These are phyloP conservation scores for Hirundichthys speculiger DNA, from an alignment of 2,113 vertebrate species.

Conservation along the genomic window DNA sequence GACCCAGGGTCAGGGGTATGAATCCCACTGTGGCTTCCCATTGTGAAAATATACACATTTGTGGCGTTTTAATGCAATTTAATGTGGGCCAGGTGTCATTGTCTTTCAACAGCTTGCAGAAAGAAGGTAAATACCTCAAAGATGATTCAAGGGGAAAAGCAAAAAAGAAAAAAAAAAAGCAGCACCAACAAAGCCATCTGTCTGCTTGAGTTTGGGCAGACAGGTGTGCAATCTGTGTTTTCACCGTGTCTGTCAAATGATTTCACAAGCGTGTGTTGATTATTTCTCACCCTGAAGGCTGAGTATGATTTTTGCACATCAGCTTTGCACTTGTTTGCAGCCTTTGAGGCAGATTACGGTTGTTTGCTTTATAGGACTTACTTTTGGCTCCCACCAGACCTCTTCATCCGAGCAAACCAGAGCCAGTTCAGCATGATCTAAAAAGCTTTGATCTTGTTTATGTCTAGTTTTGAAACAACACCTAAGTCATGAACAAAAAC, in stretches of 20 bases:
- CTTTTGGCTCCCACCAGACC: not conserved
- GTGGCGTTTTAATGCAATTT: constrained; percentile 37
- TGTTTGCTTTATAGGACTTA: constrained; percentile 25
- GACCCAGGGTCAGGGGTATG: constrained; percentile 52
- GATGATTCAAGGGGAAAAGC: constrained; percentile 9
- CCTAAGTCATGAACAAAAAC: not conserved
- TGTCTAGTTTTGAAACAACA: not conserved
- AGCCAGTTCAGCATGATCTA: not conserved
- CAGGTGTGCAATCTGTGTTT: constrained; percentile 33
- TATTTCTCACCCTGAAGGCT: not conserved
- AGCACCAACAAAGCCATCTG: constrained; percentile 29
- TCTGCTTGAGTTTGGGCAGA: constrained; percentile 17
- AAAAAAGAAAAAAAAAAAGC: constrained; percentile 4
- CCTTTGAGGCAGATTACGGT: constrained; percentile 1
- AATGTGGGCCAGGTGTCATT: constrained; percentile 46
- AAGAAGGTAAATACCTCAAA: not conserved
- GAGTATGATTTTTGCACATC: not conserved
- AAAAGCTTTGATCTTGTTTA: not conserved
- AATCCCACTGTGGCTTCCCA: constrained; percentile 28
- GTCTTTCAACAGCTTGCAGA: constrained; percentile 8
- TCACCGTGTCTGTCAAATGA: constrained; percentile 16
- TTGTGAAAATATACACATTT: constrained; percentile 49
- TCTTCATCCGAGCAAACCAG: constrained; percentile 6
- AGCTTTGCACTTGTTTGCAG: constrained; percentile 2
- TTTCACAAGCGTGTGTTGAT: constrained; percentile 11